Percentiles rank a stretch among this genome's conserved stretches.
phyloP scores from a whole-genome alignment of 2,797 vertebrate genomes.

The Chiropotes sagulatus region DNA sequence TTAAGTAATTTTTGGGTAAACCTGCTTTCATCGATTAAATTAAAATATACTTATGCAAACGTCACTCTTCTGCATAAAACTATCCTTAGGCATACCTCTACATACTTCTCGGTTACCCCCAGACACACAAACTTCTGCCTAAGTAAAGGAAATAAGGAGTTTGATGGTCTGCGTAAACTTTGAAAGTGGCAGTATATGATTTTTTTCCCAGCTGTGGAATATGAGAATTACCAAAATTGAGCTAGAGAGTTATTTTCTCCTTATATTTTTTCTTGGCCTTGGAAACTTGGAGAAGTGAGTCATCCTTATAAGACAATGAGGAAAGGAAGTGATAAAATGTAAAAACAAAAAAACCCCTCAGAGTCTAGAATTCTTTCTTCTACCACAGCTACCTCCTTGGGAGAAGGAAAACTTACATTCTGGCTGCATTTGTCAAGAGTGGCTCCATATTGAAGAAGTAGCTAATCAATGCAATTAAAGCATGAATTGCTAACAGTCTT shows the following conservation, averaged over 20 bases:
- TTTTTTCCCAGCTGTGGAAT: conserved; percentile 5
- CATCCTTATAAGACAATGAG: background rate
- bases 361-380: background rate
- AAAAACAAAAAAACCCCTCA: background rate
- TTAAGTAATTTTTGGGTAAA: conserved; percentile 36
- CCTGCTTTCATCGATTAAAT: conserved; percentile 6
- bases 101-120: background rate
- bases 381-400: background rate
- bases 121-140: background rate
- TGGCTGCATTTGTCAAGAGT: background rate
- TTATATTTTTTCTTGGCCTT: background rate
- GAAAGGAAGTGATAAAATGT: conserved; percentile 9
- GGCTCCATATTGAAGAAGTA: background rate
- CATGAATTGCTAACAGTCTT: background rate
- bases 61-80: background rate
- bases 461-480: background rate
- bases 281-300: conserved; percentile 47
- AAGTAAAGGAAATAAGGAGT: conserved; percentile 29
- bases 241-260: conserved; percentile 34
- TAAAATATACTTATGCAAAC: conserved; percentile 37
- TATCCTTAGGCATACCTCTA: background rate
- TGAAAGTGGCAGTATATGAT: background rate
- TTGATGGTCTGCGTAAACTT: conserved; percentile 45
- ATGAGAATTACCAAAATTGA: background rate
- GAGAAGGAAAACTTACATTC: background rate